Evolutionary conservation across 2,113 vertebrate genomes (phyloP).

Genomic region (Microcebus ravelobensis): DNA sequence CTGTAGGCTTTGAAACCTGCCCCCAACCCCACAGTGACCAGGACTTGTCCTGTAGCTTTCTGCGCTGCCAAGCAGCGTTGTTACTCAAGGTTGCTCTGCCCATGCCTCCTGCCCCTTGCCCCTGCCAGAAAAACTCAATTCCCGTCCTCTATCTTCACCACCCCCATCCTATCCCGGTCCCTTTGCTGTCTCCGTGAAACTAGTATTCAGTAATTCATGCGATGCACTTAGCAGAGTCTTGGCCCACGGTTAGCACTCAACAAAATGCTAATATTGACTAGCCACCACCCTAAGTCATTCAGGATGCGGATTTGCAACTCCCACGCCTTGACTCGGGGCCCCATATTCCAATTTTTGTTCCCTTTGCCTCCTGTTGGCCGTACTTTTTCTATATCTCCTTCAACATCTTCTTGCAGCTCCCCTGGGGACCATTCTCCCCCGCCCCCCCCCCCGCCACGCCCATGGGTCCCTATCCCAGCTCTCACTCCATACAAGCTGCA

Average conservation of each 20-base stretch:
- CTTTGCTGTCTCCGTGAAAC: not conserved
- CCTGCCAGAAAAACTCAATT: too few relatives aligned
- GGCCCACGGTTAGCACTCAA: not conserved
- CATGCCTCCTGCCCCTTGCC: not conserved
- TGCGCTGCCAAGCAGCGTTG: accelerated
- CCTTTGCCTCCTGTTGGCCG: not conserved
- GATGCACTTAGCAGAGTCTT: not conserved
- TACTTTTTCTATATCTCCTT: not conserved
- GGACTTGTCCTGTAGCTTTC: not conserved
- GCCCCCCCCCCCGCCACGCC: not conserved
- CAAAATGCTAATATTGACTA: not conserved
- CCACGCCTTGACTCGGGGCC: not conserved
- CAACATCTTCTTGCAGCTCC: too few relatives aligned
- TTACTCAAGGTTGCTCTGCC: accelerated
- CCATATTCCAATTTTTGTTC: not conserved
- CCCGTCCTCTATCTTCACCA: not conserved
- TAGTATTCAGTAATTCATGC: not conserved
- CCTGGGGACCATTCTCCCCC: accelerated
- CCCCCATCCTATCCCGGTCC: not conserved
- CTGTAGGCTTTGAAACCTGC: not conserved
- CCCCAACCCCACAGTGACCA: accelerated
- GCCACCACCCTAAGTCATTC: not conserved
- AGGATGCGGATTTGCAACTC: not conserved
- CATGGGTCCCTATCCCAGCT: not conserved
- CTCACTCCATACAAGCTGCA: not conserved